Base-by-base conservation (phyloP, 2,888 invertebrate genomes). In the Camptogramma bilineatum region DNA sequence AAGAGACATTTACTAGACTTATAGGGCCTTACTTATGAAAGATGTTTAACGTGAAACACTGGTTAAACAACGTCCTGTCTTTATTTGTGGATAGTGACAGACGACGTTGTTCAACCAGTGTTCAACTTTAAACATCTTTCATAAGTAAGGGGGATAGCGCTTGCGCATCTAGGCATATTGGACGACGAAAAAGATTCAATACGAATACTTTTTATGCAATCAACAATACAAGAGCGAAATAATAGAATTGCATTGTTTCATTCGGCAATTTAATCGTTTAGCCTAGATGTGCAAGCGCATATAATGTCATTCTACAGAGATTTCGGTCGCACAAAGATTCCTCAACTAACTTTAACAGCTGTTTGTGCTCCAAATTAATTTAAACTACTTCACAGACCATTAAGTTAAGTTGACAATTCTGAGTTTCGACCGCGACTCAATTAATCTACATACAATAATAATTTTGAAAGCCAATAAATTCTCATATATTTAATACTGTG, bases 1-100 rank as follows among this genome's bases (percentile, higher is more conserved):
- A 85, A 83, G 81, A 82, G 85, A 85, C 83, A 53, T 53, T 66
- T 52, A 68, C 54, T 60, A n/a, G n/a, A n/a, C n/a, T n/a, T n/a
- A n/a, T n/a, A n/a, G n/a, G n/a, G n/a, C n/a, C n/a, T n/a, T n/a
- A n/a, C n/a, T n/a, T n/a, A n/a, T n/a, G n/a, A n/a, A n/a, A n/a
- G n/a, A n/a, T n/a, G n/a, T n/a, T n/a, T n/a, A n/a, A n/a, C n/a
- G n/a, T n/a, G n/a, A n/a, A n/a, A n/a, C n/a, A n/a, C n/a, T n/a
- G n/a, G n/a, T n/a, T n/a, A n/a, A n/a, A n/a, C n/a, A n/a, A n/a
- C n/a, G n/a, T n/a, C n/a, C n/a, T n/a, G n/a, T n/a, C n/a, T n/a
- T n/a, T n/a, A n/a, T n/a, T n/a, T n/a, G n/a, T n/a, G n/a, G n/a
- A n/a, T n/a, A n/a, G n/a, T n/a, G n/a, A n/a, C n/a, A n/a, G n/a